Evolutionary conservation across 2,888 invertebrate species (phyloP).

Genomic region (Euplexia lucipara): DNA sequence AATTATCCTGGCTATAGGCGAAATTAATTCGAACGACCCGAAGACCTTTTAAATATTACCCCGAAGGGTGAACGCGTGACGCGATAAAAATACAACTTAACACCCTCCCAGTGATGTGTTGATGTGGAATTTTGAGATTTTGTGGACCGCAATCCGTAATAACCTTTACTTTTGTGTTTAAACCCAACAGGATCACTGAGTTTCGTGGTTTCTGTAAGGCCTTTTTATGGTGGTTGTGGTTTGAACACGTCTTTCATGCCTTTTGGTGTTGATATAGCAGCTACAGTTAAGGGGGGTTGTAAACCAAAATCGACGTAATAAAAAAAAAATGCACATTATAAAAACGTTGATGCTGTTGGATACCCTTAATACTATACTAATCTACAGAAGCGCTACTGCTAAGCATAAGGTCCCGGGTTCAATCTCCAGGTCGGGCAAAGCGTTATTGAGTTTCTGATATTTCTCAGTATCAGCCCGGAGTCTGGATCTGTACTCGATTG

Average conservation of each 20-base stretch:
- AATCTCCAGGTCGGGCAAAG: no score
- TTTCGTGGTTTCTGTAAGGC: constrained; percentile 3
- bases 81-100: constrained; percentile 72
- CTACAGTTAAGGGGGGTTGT: no score
- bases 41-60: constrained; percentile 78
- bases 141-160: constrained; percentile 21
- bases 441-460: no score
- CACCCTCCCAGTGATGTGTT: constrained; percentile 53
- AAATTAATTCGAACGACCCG: constrained; percentile 81
- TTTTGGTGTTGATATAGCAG: background rate
- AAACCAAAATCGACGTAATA: no score
- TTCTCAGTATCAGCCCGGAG: no score
- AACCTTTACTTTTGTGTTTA: constrained; percentile 5
- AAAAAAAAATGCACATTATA: no score
- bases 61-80: constrained; percentile 71
- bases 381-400: no score
- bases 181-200: background rate
- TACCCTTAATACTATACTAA: no score
- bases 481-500: no score
- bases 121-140: constrained; percentile 41
- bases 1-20: constrained; percentile 82
- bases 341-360: no score
- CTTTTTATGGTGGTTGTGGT: background rate
- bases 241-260: background rate
- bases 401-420: no score